Base-by-base conservation (phyloP, 1,140 invertebrate species). In the Drosophila kepulauana region DNA sequence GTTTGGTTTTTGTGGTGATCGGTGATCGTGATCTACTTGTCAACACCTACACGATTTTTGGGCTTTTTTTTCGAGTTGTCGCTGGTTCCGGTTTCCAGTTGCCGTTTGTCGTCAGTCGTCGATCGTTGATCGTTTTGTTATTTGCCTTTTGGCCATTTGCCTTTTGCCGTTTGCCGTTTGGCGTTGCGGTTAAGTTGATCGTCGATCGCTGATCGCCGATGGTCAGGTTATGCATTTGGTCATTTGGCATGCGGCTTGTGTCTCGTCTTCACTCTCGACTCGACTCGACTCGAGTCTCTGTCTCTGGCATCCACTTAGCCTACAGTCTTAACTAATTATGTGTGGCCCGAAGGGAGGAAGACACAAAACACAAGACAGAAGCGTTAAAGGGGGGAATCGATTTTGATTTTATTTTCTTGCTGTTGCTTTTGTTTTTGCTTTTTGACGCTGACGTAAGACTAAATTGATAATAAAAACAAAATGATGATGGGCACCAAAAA, bases 21-120 rank as follows among this genome's bases (percentile, higher is more conserved):
- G n/a, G 48, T 86, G 82, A 75, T 88, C 85, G 84, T 87, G 84
- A 87, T 84, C 84, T 80, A 87, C 84, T 87, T 87, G 80, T 87
- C 84, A 84, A 87, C 80, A 88, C 77, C 84, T 84, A 78, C 84
- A 80, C 84, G 79, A 52, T 35, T 75, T 76, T 85, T 71, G 58
- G 51, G 41, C 20, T 58, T 49, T 61, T 62, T 63, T 57, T 57
- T 51, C 20, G 45, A 68, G 38, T 43, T n/a, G 58, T 43, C 16
- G 58, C 51, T 75, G 73, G 73, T 75, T 75, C 73, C 73, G 73
- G 73, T 71, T 75, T 64, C 73, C 52, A 63, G 54, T 56, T 46
- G 57, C 56, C 64, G 51, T 68, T 70, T 57, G 43, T 16, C 45
- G 58, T 30, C 30, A 46, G 49, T 38, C 62, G 33, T 6, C 33